Evolutionary conservation across 1,140 invertebrate genomes (phyloP), one percentile per base, ranked within the genome.

Genomic region (Scaptomyza graminum): DNA sequence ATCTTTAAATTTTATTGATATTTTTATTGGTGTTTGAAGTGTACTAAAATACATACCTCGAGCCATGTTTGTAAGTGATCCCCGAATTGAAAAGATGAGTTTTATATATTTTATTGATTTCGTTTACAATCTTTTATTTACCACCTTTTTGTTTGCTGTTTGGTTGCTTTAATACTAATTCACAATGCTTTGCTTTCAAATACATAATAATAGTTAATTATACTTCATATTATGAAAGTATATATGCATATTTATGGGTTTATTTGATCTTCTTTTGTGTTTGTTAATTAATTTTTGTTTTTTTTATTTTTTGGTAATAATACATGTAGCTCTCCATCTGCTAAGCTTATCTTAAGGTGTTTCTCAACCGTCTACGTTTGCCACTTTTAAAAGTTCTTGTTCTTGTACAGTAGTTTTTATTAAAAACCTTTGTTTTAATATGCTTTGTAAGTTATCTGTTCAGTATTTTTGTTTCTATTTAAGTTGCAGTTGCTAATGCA

Each of bases 151-250:
- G 74, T 80, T 82, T 87, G 74, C 71, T 74, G 68, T 83, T 79
- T 74, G 65, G 60, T 83, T 57, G 67, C 47, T 81, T 85, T 85
- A 85, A 82, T 87, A 87, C 82, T 85, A 85, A 87, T 85, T 85
- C 82, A 85, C 82, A 85, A 87, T 85, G 76, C 82, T 87, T 87
- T 85, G 78, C 64, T 87, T 74, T 87, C 74, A 82, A 85, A 85
- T 85, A 85, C 83, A 82, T 85, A 81, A 77, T 82, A 85, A 87
- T 85, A 81, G 75, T 75, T 81, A 72, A 72, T 85, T 71, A 87
- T 85, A 81, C 76, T 55, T 69, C 68, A 69, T 87, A 82, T 78
- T 75, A 78, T 78, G 60, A 67, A 81, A 67, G 64, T 71, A 83
- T 74, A 76, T 71, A 79, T 74, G 64, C 37, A 55, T 75, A 67